A percentile compares a stretch with the other conserved stretches of the same genome.
phyloP scores from a whole-genome alignment of 2,888 invertebrate genomes.

The Acronicta alni region DNA sequence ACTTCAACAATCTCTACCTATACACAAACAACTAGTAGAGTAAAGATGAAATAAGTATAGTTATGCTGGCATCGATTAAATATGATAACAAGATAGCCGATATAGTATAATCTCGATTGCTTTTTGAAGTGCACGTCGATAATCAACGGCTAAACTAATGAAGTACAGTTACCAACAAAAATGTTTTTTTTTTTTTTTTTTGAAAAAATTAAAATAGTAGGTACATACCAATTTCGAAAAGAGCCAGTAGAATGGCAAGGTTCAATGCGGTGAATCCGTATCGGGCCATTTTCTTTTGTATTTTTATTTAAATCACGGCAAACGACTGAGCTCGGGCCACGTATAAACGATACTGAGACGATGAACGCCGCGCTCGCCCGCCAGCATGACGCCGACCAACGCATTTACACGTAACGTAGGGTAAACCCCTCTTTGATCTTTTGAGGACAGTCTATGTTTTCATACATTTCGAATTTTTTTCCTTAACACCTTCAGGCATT shows the following conservation, averaged over 20 bases:
- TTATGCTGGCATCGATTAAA: slow-evolving; percentile 8
- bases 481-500: too few relatives aligned
- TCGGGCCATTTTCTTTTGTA: slow-evolving; percentile 72
- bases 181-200: slow-evolving; percentile 18
- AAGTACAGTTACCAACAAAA: slow-evolving; percentile 47
- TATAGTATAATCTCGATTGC: slow-evolving; percentile 33
- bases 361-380: slow-evolving; percentile 67
- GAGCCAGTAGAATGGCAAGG: slow-evolving; percentile 76
- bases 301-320: slow-evolving; percentile 50
- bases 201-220: slow-evolving; percentile 12
- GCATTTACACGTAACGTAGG: slow-evolving; percentile 75
- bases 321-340: slow-evolving; percentile 69
- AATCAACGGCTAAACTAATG: slow-evolving; percentile 18
- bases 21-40: not conserved
- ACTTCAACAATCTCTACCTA: not conserved
- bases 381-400: slow-evolving; percentile 77
- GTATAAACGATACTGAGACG: slow-evolving; percentile 72
- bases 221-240: slow-evolving; percentile 80
- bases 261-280: slow-evolving; percentile 70
- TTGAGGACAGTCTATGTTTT: slow-evolving; percentile 35
- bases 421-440: slow-evolving; percentile 38
- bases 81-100: not conserved
- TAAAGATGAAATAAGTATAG: not conserved
- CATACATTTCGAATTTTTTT: not conserved
- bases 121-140: slow-evolving; percentile 32